Base-by-base conservation (phyloP, 2,113 vertebrate species). In the Coryphaenoides rupestris region DNA sequence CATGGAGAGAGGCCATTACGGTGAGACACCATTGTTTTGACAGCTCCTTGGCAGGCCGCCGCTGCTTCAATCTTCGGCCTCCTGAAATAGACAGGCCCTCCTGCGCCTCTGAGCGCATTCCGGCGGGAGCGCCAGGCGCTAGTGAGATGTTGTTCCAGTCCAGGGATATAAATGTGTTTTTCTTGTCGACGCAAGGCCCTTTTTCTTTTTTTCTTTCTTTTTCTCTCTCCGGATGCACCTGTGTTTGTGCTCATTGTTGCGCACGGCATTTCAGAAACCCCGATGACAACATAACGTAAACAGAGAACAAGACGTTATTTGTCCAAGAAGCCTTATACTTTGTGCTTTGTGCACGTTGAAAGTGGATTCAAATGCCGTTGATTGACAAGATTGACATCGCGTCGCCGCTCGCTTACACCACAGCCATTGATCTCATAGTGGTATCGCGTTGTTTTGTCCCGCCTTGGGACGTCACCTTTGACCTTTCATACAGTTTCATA, bases 81-180 rank as follows among this genome's bases (percentile, higher is more conserved):
- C 50, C 56, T 61, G 58, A 60, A 55, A 19, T 19, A 58, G n/a
- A 55, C 22, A 53, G 47, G 61, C 63, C n/a, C n/a, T 49, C 46
- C 56, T 62, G 24, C 56, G 66, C 66, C 68, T 77, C 60, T 54
- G 60, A 70, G 67, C 60, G 63, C 63, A 75, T 80, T 75, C 69
- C 75, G 16, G 62, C 49, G 66, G 63, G 47, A n/a, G 78, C 75
- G 49, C 60, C 65, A 19, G 49, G 52, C 58, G 68, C 68, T 57
- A 67, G 47, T 67, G 52, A 68, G 55, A 75, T 80, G 73, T 66
- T 75, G 49, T 76, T 74, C 46, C 21, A 54, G n/a, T n/a, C 40
- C 16, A 60, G 60, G 54, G 69, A 63, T 55, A 65, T 21, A 21
- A n/a, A 16, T 3, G 19, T 60, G 47, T 55, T 21, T 53, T 1